These are phyloP conservation scores for Phymastichus coffea DNA, from an alignment of 1,140 invertebrate species.

Conservation along the genomic window DNA sequence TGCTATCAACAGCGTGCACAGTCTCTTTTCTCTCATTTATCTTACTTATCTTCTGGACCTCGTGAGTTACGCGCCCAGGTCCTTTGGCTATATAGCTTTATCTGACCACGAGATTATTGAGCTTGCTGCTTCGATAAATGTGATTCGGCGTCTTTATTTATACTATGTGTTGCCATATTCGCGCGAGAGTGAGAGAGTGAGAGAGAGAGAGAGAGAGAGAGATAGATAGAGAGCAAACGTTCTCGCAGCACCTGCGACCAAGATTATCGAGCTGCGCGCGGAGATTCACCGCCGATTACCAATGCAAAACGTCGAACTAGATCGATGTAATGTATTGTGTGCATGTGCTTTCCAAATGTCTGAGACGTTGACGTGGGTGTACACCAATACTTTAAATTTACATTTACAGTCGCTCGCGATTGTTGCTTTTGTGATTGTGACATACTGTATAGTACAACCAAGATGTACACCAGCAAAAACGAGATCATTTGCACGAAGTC, in stretches of 20 bases:
- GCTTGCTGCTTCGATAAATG: conserved; percentile 5
- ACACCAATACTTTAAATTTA: too few relatives aligned
- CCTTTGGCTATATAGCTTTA: too few relatives aligned
- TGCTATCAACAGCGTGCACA: too few relatives aligned
- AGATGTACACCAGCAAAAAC: too few relatives aligned
- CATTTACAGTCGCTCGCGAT: too few relatives aligned
- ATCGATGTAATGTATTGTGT: not conserved
- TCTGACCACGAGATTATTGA: conserved; percentile 1
- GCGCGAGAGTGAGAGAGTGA: not conserved
- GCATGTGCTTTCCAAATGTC: too few relatives aligned
- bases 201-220: not conserved
- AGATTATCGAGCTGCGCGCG: too few relatives aligned
- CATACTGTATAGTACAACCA: too few relatives aligned
- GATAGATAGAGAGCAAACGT: not conserved
- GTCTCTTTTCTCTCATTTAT: not conserved
- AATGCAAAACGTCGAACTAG: not conserved
- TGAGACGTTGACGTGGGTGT: too few relatives aligned
- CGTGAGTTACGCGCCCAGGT: conserved; percentile 20
- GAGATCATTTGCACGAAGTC: too few relatives aligned
- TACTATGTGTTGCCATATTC: not conserved
- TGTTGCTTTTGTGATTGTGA: too few relatives aligned
- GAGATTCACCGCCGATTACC: not conserved
- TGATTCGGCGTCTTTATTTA: conserved; percentile 4
- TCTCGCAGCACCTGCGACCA: not conserved
- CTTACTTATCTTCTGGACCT: not conserved